Evolutionary conservation across 2,113 vertebrate species (phyloP).

Genomic region (Pangasianodon gigas): DNA sequence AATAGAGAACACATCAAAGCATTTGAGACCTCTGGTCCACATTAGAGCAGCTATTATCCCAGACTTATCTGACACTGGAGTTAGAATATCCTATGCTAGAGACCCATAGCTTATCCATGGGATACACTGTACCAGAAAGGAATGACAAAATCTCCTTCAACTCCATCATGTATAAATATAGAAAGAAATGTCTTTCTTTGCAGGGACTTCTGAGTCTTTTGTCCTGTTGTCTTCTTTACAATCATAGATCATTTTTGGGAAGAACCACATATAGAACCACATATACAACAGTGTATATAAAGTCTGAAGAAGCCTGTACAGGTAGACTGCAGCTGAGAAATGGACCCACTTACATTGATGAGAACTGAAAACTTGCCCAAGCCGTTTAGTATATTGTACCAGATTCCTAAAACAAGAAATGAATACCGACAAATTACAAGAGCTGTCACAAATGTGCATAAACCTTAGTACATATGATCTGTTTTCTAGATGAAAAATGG

Average conservation of each 20-base stretch:
- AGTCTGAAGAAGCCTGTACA: not conserved
- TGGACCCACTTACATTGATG: conserved; percentile 87
- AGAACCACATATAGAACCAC: not conserved
- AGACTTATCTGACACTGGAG: conserved; percentile 7
- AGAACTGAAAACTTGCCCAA: conserved; percentile 96
- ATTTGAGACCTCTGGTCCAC: conserved; percentile 14
- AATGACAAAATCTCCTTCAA: not conserved
- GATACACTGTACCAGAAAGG: conserved; percentile 2
- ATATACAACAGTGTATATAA: not conserved
- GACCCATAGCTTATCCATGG: not conserved
- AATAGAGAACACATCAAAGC: conserved; percentile 5
- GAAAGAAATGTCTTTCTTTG: not conserved
- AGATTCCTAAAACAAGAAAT: conserved; percentile 80
- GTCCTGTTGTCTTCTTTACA: not conserved
- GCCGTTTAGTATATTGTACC: conserved; percentile 93
- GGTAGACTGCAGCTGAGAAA: not conserved
- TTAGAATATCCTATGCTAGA: not conserved
- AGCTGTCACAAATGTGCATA: not conserved
- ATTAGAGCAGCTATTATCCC: conserved; percentile 24
- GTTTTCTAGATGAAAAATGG: not conserved
- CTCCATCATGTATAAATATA: not conserved
- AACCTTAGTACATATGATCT: not conserved
- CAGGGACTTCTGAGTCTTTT: no score
- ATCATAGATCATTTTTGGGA: not conserved
- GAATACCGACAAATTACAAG: not conserved